Percentiles rank a stretch among this genome's conserved stretches.
These are phyloP conservation scores for Cataglyphis rosenhaueri DNA, from an alignment of 2,888 invertebrate species.

Conservation along the genomic window DNA sequence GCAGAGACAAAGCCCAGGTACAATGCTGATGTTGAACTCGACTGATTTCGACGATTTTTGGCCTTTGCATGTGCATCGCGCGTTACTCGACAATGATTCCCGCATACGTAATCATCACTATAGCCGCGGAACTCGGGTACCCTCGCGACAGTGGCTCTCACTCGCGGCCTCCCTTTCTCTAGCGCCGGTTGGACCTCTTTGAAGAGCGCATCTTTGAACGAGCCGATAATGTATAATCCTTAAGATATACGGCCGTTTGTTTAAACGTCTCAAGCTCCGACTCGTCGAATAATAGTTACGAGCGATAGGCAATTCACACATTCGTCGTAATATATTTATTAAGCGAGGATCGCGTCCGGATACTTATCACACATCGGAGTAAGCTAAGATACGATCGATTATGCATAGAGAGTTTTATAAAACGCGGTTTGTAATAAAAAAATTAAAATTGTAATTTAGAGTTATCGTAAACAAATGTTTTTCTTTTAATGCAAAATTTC, in stretches of 20 bases:
- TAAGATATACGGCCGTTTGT: conserved; percentile 60
- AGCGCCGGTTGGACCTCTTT: conserved; percentile 43
- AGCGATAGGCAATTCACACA: conserved; percentile 69
- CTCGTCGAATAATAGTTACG: conserved; percentile 60
- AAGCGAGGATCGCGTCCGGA: conserved; percentile 52
- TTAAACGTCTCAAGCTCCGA: conserved; percentile 70
- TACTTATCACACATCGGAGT: conserved; percentile 17
- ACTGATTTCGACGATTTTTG: conserved; percentile 85
- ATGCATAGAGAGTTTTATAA: background rate
- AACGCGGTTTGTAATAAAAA: background rate
- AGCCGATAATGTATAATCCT: conserved; percentile 55
- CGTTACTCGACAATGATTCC: conserved; percentile 83
- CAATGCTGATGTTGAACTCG: conserved; percentile 85
- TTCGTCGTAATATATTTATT: conserved; percentile 59
- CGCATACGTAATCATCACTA: conserved; percentile 84
- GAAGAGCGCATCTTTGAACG: conserved; percentile 57
- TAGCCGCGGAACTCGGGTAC: conserved; percentile 75
- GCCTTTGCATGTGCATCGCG: conserved; percentile 83
- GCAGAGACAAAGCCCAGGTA: conserved; percentile 84
- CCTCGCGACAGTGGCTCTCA: conserved; percentile 77
- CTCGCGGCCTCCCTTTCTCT: conserved; percentile 69
- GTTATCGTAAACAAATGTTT: background rate
- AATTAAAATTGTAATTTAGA: conserved; percentile 3
- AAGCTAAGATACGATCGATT: background rate
- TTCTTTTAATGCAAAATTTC: background rate